phyloP scores from a whole-genome alignment of 2,113 vertebrate genomes.

The Desmodus rotundus region DNA sequence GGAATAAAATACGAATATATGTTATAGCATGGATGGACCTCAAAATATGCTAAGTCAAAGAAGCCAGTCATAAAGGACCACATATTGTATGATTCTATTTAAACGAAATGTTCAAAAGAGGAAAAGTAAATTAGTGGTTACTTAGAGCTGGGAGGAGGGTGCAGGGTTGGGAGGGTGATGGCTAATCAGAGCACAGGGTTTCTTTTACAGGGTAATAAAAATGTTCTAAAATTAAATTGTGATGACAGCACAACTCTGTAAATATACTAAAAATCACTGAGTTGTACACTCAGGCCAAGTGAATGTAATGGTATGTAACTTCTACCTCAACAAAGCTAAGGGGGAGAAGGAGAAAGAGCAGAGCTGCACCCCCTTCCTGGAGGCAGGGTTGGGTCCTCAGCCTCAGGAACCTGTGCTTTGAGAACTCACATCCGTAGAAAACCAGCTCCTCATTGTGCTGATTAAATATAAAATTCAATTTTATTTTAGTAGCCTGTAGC shows the following conservation, averaged over 20 bases:
- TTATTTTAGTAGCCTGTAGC: neutral
- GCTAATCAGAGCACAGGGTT: neutral
- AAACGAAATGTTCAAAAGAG: neutral
- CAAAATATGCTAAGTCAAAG: neutral
- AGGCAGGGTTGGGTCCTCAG: neutral
- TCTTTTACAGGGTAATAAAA: neutral
- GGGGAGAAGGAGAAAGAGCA: neutral
- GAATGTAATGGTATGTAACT: neutral
- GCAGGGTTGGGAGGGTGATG: neutral
- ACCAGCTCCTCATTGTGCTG: neutral
- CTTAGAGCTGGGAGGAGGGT: neutral
- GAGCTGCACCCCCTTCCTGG: neutral
- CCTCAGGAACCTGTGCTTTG: neutral
- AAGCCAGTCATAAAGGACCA: neutral
- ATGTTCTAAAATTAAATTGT: neutral
- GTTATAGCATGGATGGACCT: neutral
- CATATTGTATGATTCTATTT: neutral
- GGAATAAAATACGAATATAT: neutral
- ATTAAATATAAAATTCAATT: neutral
- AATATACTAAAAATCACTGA: conserved; percentile 35
- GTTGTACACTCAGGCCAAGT: neutral
- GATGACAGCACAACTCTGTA: neutral
- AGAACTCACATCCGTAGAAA: neutral
- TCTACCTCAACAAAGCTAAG: neutral
- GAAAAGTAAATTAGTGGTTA: neutral